Conservation (phyloP, 2,797 vertebrate species). For the Leptodactylus fallax region DNA sequence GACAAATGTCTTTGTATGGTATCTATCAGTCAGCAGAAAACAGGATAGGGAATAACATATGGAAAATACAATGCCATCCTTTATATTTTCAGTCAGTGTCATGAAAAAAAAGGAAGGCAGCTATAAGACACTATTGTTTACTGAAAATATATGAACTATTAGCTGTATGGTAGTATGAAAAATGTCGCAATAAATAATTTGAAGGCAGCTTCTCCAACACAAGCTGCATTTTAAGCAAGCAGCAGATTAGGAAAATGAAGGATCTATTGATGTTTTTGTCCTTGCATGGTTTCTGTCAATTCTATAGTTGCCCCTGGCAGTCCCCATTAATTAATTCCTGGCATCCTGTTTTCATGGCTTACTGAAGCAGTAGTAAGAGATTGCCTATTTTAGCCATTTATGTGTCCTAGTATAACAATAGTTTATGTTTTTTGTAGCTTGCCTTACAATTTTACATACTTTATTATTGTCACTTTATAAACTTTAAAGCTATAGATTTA, state of each 20-base stretch:
- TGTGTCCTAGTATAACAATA: background rate
- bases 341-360: conserved; percentile 43
- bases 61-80: conserved; percentile 41
- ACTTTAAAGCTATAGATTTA: too few species aligned
- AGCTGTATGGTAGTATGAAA: conserved; percentile 29
- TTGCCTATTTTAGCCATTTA: conserved; percentile 9
- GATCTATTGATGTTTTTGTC: conserved; percentile 58
- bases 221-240: conserved; percentile 46
- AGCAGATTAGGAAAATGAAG: conserved; percentile 47
- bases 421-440: background rate
- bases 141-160: conserved; percentile 54
- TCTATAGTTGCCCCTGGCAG: conserved; percentile 49
- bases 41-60: conserved; percentile 9
- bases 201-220: conserved; percentile 22
- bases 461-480: background rate
- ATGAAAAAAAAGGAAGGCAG: conserved; percentile 16
- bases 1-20: conserved; percentile 18
- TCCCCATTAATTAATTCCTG: conserved; percentile 47
- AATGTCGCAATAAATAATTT: conserved; percentile 54
- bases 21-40: conserved; percentile 12
- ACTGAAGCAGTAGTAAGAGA: background rate
- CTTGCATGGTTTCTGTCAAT: conserved; percentile 52
- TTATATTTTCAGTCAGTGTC: conserved; percentile 37
- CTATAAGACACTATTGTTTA: conserved; percentile 48
- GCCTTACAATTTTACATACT: background rate